phyloP scores from a whole-genome alignment of 2,888 invertebrate genomes.

The Synergus japonicus region DNA sequence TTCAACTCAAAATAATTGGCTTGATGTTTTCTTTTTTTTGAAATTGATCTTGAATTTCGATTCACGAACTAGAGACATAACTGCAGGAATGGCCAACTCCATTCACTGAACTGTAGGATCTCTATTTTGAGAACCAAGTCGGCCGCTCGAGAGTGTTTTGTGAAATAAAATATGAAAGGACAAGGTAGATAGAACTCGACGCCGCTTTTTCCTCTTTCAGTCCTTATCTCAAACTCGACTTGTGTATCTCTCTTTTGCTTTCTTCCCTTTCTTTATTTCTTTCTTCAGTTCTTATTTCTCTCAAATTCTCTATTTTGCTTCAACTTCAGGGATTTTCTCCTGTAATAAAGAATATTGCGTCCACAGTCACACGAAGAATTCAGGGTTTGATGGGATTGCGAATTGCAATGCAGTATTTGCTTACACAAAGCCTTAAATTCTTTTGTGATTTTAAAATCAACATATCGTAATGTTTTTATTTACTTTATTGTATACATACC shows the following conservation, averaged over 20 bases:
- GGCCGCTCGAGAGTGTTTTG: constrained; percentile 53
- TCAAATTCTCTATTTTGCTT: constrained; percentile 13
- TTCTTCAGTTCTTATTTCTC: constrained; percentile 11
- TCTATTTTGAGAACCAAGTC: constrained; percentile 54
- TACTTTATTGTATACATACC: background rate
- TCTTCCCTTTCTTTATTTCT: constrained; percentile 16
- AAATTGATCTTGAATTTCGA: constrained; percentile 20
- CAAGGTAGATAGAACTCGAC: constrained; percentile 43
- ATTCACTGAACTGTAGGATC: constrained; percentile 58
- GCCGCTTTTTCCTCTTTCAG: constrained; percentile 48
- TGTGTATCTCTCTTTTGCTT: constrained; percentile 41
- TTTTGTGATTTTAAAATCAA: background rate
- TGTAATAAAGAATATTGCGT: constrained; percentile 52
- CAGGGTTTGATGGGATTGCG: constrained; percentile 32
- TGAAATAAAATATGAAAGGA: constrained; percentile 59
- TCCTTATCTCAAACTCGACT: constrained; percentile 50
- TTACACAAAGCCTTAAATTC: constrained; percentile 27
- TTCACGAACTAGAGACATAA: background rate
- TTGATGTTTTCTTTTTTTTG: background rate
- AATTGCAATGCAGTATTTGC: constrained; percentile 29
- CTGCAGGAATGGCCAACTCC: constrained; percentile 25
- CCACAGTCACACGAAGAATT: constrained; percentile 32
- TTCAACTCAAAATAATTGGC: background rate
- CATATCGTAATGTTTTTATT: constrained; percentile 9
- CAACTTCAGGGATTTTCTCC: constrained; percentile 53